Base-by-base conservation (phyloP, 2,113 vertebrate species). In the Ibidorhyncha struthersii region DNA sequence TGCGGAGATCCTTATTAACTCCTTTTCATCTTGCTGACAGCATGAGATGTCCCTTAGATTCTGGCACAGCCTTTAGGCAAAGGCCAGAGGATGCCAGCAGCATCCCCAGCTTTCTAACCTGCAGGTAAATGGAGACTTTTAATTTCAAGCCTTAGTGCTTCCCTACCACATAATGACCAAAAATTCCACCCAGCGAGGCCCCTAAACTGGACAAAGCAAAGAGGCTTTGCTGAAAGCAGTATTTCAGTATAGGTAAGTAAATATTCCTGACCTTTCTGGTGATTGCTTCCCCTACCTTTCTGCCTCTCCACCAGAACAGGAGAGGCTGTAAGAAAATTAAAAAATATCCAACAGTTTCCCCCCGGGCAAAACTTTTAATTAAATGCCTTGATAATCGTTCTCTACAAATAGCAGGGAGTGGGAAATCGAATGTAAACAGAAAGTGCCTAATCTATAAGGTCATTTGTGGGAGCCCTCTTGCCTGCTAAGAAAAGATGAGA, bases 181-280 rank as follows among this genome's bases (percentile, higher is more conserved):
- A 95, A 81, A 55, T 45, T 66, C 66, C 49, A 74, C 43, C 80
- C 71, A 69, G 62, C 66, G 84, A 76, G 50, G 22, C 63, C 49
- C 84, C 50, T 52, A 50, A 66, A 92, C 49, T 34, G 85, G 70
- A 76, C 77, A 85, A 87, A 93, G 62, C 73, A 34, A 30, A 43
- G 63, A 43, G 30, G 40, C 63, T 66, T 66, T 66, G 41, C 63
- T 32, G 41, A 32, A 66, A 69, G 79, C 63, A 85, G 73, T 13
- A 1, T 41, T 97, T 90, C 94, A 96, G 61, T 94, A 95, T 49
- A 34, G 59, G 85, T 81, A 92, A 94, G 92, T 92, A 97, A 97
- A 97, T 82, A 96, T 70, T 94, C 91, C 77, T 96, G 97, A 98
- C 95, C 95, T 96, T 97, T 96, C 94, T 91, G 83, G 70, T 90